Evolutionary conservation across 2,797 vertebrate species (phyloP).

Genomic region (Clarias pachynema): DNA sequence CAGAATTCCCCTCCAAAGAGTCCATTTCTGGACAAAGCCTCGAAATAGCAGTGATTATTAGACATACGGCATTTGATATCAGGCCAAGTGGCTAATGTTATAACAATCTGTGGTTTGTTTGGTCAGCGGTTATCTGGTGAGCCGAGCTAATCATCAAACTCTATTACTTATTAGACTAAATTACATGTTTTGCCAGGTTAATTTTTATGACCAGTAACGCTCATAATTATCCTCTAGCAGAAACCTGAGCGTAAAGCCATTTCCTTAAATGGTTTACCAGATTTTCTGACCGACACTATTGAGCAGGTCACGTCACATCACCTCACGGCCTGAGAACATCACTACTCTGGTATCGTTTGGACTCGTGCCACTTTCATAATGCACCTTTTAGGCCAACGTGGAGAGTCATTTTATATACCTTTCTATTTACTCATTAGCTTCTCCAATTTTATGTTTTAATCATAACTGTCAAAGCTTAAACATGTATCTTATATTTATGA

Average conservation of each 20-base stretch:
- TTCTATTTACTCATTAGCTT: neutral
- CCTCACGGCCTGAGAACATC: neutral
- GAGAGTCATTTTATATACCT: neutral
- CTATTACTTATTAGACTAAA: slow-evolving; percentile 17
- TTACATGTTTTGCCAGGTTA: slow-evolving; percentile 5
- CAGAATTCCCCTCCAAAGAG: neutral
- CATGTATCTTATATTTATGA: neutral
- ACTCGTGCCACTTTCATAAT: neutral
- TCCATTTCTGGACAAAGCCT: neutral
- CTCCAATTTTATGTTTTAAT: neutral
- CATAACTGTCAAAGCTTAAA: neutral
- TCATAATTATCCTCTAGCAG: slow-evolving; percentile 7
- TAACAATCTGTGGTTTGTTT: slow-evolving; percentile 29
- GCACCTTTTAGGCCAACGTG: neutral
- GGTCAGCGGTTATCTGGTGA: slow-evolving; percentile 16
- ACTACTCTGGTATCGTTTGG: neutral
- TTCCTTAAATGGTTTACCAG: neutral
- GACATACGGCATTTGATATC: neutral
- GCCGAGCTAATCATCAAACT: slow-evolving; percentile 16
- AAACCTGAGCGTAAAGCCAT: neutral
- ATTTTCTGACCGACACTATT: neutral
- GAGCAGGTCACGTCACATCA: neutral
- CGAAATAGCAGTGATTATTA: neutral
- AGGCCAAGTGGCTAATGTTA: neutral
- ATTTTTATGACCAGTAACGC: slow-evolving; percentile 19